Conservation (phyloP, 2,797 vertebrate species). For the Rhinophrynus dorsalis region DNA sequence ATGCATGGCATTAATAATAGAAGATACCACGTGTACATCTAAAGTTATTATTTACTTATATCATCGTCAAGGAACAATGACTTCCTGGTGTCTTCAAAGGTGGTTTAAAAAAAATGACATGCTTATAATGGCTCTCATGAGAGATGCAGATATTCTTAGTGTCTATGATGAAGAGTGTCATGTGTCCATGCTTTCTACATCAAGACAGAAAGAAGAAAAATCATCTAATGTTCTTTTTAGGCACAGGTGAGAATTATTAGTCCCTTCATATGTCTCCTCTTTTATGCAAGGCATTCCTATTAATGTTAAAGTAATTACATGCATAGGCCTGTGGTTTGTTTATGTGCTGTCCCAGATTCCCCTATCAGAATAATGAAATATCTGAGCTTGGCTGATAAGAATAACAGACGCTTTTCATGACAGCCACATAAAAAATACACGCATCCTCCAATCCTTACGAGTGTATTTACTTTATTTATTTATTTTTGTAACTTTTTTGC, state of each 20-base stretch:
- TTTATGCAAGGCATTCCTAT: neutral
- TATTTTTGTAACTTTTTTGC: slow-evolving; percentile 50
- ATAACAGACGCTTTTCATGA: slow-evolving; percentile 33
- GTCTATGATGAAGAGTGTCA: neutral
- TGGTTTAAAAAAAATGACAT: no score
- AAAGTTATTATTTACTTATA: neutral
- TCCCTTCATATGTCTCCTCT: slow-evolving; percentile 3
- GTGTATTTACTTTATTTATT: slow-evolving; percentile 46
- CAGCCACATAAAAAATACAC: slow-evolving; percentile 45
- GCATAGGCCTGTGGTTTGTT: slow-evolving; percentile 25
- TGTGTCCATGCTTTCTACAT: neutral
- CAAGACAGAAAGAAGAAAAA: neutral
- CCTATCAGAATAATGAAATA: slow-evolving; percentile 48
- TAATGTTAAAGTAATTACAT: slow-evolving; percentile 26
- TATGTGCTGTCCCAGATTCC: slow-evolving; percentile 43
- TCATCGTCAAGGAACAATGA: neutral
- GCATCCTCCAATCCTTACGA: slow-evolving; percentile 9
- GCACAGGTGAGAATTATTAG: neutral
- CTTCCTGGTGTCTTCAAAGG: no score
- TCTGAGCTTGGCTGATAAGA: slow-evolving; percentile 43
- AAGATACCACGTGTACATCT: no score
- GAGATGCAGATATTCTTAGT: neutral
- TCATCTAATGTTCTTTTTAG: slow-evolving; percentile 7
- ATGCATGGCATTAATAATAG: no score
- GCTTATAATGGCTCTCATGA: neutral